These are phyloP conservation scores for Danaus plexippus DNA, from an alignment of 1,140 invertebrate species.

Conservation along the genomic window DNA sequence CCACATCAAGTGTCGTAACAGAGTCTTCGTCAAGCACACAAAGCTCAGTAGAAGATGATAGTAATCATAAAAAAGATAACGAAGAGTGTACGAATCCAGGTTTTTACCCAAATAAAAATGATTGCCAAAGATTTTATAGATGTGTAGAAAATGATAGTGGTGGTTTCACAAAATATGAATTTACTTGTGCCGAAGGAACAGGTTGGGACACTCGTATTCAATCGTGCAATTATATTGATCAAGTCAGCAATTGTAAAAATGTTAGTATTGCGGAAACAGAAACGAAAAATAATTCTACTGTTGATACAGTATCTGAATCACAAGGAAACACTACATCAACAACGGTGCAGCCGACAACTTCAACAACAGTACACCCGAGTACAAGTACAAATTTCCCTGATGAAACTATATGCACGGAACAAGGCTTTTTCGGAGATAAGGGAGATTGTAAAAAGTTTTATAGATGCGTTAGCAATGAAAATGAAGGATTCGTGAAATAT, in stretches of 20 bases:
- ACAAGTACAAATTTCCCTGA: constrained; percentile 19
- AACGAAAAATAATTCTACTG: constrained; percentile 18
- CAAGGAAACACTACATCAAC: constrained; percentile 11
- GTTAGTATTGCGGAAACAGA: constrained; percentile 10
- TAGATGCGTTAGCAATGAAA: constrained; percentile 78
- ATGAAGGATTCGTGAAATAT: constrained; percentile 72
- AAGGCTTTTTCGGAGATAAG: constrained; percentile 78
- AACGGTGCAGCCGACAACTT: constrained; percentile 15
- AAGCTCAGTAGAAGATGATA: constrained; percentile 6
- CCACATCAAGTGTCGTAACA: constrained; percentile 12
- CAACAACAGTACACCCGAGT: constrained; percentile 15
- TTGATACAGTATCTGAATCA: constrained; percentile 25
- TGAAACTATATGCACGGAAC: constrained; percentile 47
- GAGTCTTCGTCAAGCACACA: constrained; percentile 5
- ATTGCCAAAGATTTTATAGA: constrained; percentile 79
- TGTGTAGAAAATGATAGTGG: constrained; percentile 78
- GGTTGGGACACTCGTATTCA: constrained; percentile 70
- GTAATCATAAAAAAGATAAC: constrained; percentile 14
- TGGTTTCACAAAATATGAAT: constrained; percentile 71
- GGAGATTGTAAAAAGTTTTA: constrained; percentile 81
- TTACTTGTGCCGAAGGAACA: constrained; percentile 73
- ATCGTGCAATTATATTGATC: constrained; percentile 61
- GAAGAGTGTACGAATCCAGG: constrained; percentile 67
- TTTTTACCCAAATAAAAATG: constrained; percentile 74
- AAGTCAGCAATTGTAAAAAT: constrained; percentile 38